Evolutionary conservation across 1,140 invertebrate species (phyloP).

Genomic region (Homalodisca vitripennis): DNA sequence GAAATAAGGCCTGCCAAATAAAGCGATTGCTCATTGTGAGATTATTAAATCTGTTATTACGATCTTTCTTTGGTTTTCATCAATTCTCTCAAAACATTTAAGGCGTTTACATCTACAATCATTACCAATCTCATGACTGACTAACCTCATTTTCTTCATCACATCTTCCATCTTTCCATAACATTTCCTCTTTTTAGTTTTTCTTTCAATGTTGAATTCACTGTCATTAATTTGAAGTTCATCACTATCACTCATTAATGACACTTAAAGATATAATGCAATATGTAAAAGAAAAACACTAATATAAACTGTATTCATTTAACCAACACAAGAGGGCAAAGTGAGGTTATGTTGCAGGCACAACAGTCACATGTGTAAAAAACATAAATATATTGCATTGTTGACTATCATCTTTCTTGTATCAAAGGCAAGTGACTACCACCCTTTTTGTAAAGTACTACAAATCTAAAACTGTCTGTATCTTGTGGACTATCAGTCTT

Average conservation of each 20-base stretch:
- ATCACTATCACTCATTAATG: conserved; percentile 12
- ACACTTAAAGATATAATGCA: neutral
- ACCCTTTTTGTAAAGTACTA: conserved; percentile 5
- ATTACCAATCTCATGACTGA: neutral
- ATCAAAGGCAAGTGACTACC: neutral
- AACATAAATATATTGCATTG: neutral
- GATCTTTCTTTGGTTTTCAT: neutral
- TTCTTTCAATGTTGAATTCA: conserved; percentile 1
- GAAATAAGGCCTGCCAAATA: conserved; percentile 4
- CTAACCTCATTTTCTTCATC: conserved; percentile 2
- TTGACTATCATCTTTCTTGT: conserved; percentile 11
- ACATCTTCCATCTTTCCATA: conserved; percentile 13
- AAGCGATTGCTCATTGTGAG: neutral
- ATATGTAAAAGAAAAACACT: neutral
- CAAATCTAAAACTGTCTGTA: neutral
- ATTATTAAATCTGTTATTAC: neutral
- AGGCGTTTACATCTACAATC: neutral
- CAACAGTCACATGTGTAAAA: too few species aligned
- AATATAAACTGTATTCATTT: neutral
- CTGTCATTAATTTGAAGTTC: neutral
- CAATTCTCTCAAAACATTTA: conserved; percentile 4
- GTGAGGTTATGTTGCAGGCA: neutral
- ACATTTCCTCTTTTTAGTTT: neutral
- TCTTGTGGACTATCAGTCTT: conserved; percentile 6
- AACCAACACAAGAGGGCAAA: neutral